These are phyloP conservation scores for Iselma pallidipennis DNA, from an alignment of 2,888 invertebrate species.

Conservation along the genomic window DNA sequence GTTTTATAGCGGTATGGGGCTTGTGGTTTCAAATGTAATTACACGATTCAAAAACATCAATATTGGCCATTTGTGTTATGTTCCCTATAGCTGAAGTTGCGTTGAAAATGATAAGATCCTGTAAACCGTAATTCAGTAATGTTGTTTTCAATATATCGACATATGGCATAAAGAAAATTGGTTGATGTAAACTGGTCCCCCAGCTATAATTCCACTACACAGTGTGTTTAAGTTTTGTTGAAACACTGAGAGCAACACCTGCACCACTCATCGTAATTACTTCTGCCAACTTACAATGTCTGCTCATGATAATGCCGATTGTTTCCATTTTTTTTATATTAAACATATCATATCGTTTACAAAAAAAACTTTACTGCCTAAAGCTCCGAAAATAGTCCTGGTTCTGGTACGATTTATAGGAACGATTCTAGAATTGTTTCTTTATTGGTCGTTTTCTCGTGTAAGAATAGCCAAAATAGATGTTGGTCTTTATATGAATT, in stretches of 20 bases:
- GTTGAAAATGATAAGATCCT: not conserved
- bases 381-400: no score
- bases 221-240: constrained; percentile 23
- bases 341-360: no score
- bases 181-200: constrained; percentile 46
- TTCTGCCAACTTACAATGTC: constrained; percentile 37
- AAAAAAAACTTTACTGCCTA: not conserved
- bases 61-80: not conserved
- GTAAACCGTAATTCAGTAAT: constrained; percentile 9
- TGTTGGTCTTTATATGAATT: not conserved
- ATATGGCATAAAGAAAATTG: constrained; percentile 40
- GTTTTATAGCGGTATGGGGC: not conserved
- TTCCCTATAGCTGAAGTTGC: no score
- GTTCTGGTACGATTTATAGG: no score
- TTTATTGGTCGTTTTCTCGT: not conserved
- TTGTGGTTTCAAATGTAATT: not conserved
- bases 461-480: no score
- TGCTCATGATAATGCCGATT: not conserved
- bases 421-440: not conserved
- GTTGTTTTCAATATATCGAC: constrained; percentile 23
- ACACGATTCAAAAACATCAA: not conserved
- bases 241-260: constrained; percentile 42
- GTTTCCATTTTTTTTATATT: not conserved
- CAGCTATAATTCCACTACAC: constrained; percentile 40
- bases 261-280: constrained; percentile 49